Conservation (phyloP, 2,888 invertebrate genomes). For the Carterocephalus palaemon region DNA sequence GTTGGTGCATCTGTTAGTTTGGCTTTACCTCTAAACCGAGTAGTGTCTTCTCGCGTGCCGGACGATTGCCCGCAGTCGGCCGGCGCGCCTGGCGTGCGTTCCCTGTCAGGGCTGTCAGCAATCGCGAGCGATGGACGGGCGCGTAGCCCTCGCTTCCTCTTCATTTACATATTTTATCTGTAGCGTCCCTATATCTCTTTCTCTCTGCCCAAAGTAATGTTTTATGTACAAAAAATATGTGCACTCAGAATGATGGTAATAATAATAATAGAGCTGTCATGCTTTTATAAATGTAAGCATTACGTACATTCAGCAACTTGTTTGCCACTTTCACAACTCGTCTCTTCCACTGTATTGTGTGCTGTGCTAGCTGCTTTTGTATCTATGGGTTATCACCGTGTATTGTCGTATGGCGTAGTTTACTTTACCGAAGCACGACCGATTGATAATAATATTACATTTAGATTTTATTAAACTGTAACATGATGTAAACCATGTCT, state of each 20-base stretch:
- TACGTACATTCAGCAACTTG: conserved; percentile 73
- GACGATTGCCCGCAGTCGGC: conserved; percentile 50
- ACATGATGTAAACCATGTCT: conserved; percentile 7
- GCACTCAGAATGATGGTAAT: conserved; percentile 72
- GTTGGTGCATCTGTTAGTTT: conserved; percentile 76
- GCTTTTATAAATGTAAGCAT: conserved; percentile 77
- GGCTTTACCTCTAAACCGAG: conserved; percentile 65
- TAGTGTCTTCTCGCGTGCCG: conserved; percentile 61
- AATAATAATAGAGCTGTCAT: conserved; percentile 78
- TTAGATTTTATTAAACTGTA: conserved; percentile 13
- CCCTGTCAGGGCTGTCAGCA: conserved; percentile 30
- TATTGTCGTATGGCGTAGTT: conserved; percentile 69
- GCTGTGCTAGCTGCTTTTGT: conserved; percentile 80
- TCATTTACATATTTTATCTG: conserved; percentile 28
- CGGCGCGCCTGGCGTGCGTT: conserved; percentile 39
- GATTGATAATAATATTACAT: conserved; percentile 41
- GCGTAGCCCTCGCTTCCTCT: conserved; percentile 30
- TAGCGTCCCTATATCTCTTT: conserved; percentile 49
- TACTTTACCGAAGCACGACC: conserved; percentile 65
- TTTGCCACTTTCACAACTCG: conserved; percentile 76
- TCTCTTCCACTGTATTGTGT: conserved; percentile 78
- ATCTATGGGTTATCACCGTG: conserved; percentile 76
- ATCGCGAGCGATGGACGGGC: conserved; percentile 28
- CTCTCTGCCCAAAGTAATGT: conserved; percentile 67
- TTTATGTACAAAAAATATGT: conserved; percentile 55